These are phyloP conservation scores for Emys orbicularis DNA, from an alignment of 2,797 vertebrate genomes.

Conservation along the genomic window DNA sequence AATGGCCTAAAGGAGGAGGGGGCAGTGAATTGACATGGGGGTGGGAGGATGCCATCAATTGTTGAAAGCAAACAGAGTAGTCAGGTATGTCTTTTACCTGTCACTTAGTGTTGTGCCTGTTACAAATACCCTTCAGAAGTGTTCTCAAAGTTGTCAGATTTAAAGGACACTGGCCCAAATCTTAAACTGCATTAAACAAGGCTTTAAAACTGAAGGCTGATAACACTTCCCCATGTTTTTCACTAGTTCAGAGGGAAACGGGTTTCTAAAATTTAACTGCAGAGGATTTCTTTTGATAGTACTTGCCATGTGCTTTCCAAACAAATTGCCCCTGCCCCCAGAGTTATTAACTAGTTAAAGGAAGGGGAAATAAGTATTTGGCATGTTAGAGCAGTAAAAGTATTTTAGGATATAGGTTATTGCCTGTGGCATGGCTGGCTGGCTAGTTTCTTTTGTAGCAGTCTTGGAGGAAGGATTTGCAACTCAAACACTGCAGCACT, in stretches of 20 bases:
- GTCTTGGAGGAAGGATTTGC: background rate
- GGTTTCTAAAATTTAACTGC: background rate
- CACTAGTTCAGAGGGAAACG: background rate
- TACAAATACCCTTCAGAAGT: background rate
- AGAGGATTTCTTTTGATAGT: background rate
- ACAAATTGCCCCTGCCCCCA: background rate
- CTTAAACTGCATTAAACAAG: background rate
- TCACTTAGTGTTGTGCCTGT: background rate
- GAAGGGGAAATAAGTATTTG: background rate
- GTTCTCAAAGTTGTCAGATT: background rate
- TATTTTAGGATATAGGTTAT: background rate
- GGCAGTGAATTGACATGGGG: no score
- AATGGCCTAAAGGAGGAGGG: background rate
- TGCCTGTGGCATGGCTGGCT: background rate
- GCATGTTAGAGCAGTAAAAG: background rate
- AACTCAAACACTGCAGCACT: background rate
- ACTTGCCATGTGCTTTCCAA: background rate
- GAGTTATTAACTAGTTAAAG: background rate
- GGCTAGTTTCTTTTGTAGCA: background rate
- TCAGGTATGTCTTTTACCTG: background rate
- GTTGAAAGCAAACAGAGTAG: background rate
- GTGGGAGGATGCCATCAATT: background rate
- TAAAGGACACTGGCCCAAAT: background rate
- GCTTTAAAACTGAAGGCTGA: background rate
- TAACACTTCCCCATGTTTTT: background rate